Evolutionary conservation across 2,888 invertebrate genomes (phyloP).

Genomic region (Mythimna pallens): DNA sequence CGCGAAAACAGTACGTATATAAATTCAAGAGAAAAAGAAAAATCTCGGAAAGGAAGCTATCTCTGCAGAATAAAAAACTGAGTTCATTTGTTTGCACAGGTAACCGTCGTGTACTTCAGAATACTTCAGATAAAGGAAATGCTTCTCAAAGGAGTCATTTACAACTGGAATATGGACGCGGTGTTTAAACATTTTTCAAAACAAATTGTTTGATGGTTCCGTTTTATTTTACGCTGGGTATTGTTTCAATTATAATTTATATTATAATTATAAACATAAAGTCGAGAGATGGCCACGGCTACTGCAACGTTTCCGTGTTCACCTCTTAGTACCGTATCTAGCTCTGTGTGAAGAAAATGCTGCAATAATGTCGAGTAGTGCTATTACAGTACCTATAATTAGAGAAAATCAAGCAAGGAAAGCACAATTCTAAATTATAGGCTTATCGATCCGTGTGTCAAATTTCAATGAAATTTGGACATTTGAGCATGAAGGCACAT

Average conservation of each 20-base stretch:
- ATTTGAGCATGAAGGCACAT: too few relatives aligned
- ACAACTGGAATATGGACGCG: conserved; percentile 24
- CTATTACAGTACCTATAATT: background rate
- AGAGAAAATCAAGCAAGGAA: too few relatives aligned
- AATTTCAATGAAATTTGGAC: too few relatives aligned
- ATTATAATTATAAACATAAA: conserved; percentile 7
- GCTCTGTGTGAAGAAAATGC: background rate
- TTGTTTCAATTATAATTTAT: conserved; percentile 22
- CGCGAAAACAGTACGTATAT: background rate
- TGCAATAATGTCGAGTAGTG: background rate
- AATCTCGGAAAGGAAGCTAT: conserved; percentile 14
- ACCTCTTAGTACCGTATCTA: background rate
- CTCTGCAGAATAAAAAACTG: conserved; percentile 29
- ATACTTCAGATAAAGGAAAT: conserved; percentile 25
- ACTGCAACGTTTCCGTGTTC: background rate
- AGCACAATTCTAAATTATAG: too few relatives aligned
- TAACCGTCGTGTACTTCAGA: conserved; percentile 29
- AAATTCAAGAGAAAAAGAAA: conserved; percentile 29
- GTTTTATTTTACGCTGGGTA: conserved; percentile 30
- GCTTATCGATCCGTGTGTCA: too few relatives aligned
- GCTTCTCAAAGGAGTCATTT: conserved; percentile 48
- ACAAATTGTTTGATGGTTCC: conserved; percentile 15
- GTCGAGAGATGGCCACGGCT: background rate
- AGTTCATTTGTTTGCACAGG: conserved; percentile 44
- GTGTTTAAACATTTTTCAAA: conserved; percentile 20